These are phyloP conservation scores for Gymnocheta viridis DNA, from an alignment of 2,888 invertebrate species.

Conservation along the genomic window DNA sequence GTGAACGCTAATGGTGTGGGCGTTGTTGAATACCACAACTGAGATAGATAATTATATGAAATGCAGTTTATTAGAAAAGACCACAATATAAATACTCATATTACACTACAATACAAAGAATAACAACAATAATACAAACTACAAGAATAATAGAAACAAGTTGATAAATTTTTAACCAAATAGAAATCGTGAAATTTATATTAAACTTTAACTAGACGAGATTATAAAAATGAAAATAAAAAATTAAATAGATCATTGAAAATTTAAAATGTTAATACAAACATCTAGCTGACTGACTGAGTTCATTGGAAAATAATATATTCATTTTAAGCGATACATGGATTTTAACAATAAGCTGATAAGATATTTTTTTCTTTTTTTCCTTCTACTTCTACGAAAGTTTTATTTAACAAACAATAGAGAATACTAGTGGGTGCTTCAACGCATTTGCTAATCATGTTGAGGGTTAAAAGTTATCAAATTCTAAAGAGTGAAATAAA, in stretches of 20 bases:
- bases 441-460: constrained; percentile 22
- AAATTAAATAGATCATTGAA: constrained; percentile 56
- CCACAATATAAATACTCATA: constrained; percentile 61
- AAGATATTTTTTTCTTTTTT: constrained; percentile 26
- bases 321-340: neutral
- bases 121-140: neutral
- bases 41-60: constrained; percentile 62
- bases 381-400: neutral
- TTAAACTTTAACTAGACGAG: constrained; percentile 48
- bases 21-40: constrained; percentile 65
- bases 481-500: neutral
- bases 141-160: constrained; percentile 19
- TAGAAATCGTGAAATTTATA: constrained; percentile 49
- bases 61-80: constrained; percentile 52
- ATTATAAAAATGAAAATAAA: neutral
- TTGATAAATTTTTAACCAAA: constrained; percentile 48
- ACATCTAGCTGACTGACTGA: neutral
- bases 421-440: constrained; percentile 61
- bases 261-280: neutral
- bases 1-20: constrained; percentile 50
- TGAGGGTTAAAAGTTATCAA: constrained; percentile 52
- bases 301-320: neutral
- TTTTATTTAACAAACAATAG: constrained; percentile 21
- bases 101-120: constrained; percentile 34
- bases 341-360: constrained; percentile 31